Base-by-base conservation (phyloP, 2,797 vertebrate genomes). In the Loris lydekkerianus region DNA sequence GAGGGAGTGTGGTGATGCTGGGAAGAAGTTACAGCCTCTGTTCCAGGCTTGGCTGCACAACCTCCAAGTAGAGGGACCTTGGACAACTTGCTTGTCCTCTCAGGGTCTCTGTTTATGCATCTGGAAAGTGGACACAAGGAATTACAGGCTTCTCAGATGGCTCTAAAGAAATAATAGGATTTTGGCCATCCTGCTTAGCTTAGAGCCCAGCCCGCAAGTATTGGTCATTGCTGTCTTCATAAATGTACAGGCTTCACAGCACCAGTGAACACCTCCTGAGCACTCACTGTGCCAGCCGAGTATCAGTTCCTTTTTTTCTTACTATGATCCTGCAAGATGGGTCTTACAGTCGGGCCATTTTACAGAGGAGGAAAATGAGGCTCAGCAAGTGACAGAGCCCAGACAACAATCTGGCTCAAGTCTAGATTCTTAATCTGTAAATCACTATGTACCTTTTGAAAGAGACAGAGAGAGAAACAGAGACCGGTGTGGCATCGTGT, bases 131-230 rank as follows among this genome's bases (percentile, higher is more conserved):
- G 43, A 27, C 43, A 40, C 40, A 69, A 69, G 69, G 40, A 65
- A 34, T 34, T 25, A 46, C 46, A 25, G 88, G 23, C 60, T 53
- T 69, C 75, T 8, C 23, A 8, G 37, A 61, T 2, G 49, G 60
- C 69, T 34, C 60, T 10, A 69, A 60, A 11, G 20, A 53, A 43
- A 76, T 60, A 23, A 18, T 20, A 69, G 34, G 56, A 18, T n/a
- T 20, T n/a, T 5, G 10, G 60, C 60, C 61, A 29, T 13, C 17
- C 40, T 3, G 23, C 87, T 93, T 34, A 82, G 82, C n/a, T 29
- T 2, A 4, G 27, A 10, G n/a, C 34, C n/a, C 4, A 20, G 37
- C 61, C 72, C 2, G 4, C 0, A 7, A 49, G 11, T 18, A 2
- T 3, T 4, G 61, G 83, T 18, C n/a, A 4, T 1, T 2, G 6